A percentile compares a stretch with the other conserved stretches of the same genome.
Evolutionary conservation across 2,797 vertebrate genomes (phyloP).

Genomic region (Kryptopterus vitreolus): DNA sequence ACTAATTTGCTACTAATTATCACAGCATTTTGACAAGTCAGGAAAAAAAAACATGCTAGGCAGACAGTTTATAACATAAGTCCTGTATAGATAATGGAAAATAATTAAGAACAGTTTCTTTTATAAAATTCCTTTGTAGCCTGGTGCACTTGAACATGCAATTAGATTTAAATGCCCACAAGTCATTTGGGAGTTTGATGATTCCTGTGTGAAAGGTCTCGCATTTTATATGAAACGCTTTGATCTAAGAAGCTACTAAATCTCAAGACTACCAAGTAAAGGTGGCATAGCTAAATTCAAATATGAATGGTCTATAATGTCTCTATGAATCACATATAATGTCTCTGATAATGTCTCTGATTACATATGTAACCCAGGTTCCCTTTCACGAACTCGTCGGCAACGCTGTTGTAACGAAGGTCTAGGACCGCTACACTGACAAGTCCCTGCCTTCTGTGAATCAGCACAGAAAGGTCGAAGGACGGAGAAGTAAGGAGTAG

Average conservation of each 20-base stretch:
- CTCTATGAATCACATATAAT: no score
- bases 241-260: not conserved
- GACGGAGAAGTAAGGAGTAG: no score
- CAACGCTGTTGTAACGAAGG: no score
- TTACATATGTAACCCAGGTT: no score
- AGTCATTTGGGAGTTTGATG: not conserved
- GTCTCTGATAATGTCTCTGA: no score
- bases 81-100: not conserved
- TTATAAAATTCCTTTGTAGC: not conserved
- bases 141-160: not conserved
- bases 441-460: no score
- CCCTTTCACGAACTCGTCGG: no score
- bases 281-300: conserved; percentile 4
- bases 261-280: not conserved
- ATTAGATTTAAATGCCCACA: not conserved
- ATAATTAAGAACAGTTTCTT: not conserved
- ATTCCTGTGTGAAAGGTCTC: not conserved
- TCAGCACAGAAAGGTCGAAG: no score
- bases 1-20: conserved; percentile 37
- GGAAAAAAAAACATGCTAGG: not conserved
- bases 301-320: not conserved
- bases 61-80: not conserved
- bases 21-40: conserved; percentile 21
- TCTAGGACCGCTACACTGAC: no score
- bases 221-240: conserved; percentile 16